Base-by-base conservation (phyloP, 2,888 invertebrate genomes). In the Rotaria socialis region DNA sequence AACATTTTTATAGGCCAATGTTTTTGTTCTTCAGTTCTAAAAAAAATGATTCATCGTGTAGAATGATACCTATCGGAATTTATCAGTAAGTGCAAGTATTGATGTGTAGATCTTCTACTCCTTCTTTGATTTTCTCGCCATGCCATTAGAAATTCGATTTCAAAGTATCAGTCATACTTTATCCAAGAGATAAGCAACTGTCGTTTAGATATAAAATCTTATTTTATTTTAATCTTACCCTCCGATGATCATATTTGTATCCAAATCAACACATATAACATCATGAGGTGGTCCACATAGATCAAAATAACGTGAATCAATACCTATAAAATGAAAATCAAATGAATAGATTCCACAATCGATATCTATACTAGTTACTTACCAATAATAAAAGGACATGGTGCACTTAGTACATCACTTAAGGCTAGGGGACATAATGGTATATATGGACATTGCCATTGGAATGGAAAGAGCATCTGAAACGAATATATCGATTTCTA, bases 371-470 rank as follows among this genome's bases (percentile, higher is more conserved):
- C 6, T 11, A 5, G 88, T 2, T 35, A 16, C 90, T 88, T 89
- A 91, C 92, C 97, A 89, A 98, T 96, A 88, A 99, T 93, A 92
- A 97, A 99, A 4, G 99, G 98, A 89, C 97, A 92, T 0, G 99
- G 99, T 27, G 99, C 98, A 91, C 97, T 96, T 86, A 99, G 92
- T 8, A 99, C 96, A 92, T 96, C 95, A n/a, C 96, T 96, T 89
- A 97, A 92, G 87, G 95, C 95, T 90, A 99, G 93, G 22, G 99
- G 99, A 92, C 99, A 99, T 86, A 99, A 93, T 4, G 99, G 99
- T 92, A 99, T 97, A 91, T 99, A 99, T 0, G 99, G 98, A 90
- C 98, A 99, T 92, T 98, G 97, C 99, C 99, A 99, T 91, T 97
- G 97, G 92, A 99, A 97, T 0, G 99, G 99, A 91, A 99, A 99